Base-by-base conservation (phyloP, 1,140 invertebrate genomes). In the Leptinotarsa lineolata region DNA sequence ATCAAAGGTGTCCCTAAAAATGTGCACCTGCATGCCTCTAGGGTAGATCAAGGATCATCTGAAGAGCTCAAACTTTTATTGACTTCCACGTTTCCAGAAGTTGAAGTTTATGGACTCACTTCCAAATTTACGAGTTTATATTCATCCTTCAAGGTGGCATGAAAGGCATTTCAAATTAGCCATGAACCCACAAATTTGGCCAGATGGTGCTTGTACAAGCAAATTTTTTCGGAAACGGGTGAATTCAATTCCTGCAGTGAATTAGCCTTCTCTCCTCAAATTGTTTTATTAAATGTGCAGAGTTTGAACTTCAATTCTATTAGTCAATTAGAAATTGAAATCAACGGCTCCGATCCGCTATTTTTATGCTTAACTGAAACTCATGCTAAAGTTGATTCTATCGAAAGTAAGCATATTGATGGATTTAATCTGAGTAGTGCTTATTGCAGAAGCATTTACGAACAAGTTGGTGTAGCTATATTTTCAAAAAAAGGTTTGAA, bases 171-270 rank as follows among this genome's bases (percentile, higher is more conserved):
- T 67, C 39, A 67, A 24, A 24, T 30, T 18, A 44, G 65, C 65
- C 65, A 67, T 67, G 21, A 24, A 67, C 5, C 65, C 65, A 8
- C 24, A 45, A 67, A 67, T 67, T 24, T 67, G 65, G 65, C 65
- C 65, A 15, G 65, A 67, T n/a, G 65, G 65, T 16, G 65, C 65
- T 67, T 67, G 39, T 20, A 67, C 39, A 8, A 67, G 65, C 65
- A 3, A 44, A 6, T 67, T 44, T 67, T 67, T n/a, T n/a, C n/a
- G n/a, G n/a, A n/a, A n/a, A n/a, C n/a, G n/a, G n/a, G n/a, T n/a
- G n/a, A n/a, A n/a, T n/a, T n/a, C n/a, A n/a, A n/a, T n/a, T n/a
- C n/a, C n/a, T n/a, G n/a, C n/a, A n/a, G n/a, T n/a, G n/a, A n/a
- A n/a, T n/a, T n/a, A n/a, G n/a, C n/a, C n/a, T n/a, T n/a, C n/a